Evolutionary conservation across 2,113 vertebrate genomes (phyloP).

Genomic region (Sylvia atricapilla): DNA sequence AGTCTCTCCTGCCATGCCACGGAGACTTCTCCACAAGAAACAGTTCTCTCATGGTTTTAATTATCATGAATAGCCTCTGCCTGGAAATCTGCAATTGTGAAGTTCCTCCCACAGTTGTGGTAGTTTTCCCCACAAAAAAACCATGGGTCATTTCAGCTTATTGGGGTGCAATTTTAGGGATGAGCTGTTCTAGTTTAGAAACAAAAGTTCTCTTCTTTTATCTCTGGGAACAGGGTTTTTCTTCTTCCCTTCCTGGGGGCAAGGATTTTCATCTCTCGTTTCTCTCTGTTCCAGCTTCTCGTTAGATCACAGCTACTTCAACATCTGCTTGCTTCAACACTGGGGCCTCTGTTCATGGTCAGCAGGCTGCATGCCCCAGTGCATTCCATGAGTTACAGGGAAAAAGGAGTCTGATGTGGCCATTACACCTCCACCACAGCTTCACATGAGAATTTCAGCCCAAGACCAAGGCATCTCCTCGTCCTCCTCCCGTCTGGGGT

Average conservation of each 20-base stretch:
- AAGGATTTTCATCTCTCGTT: not conserved
- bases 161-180: not conserved
- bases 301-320: not conserved
- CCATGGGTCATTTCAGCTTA: not conserved
- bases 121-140: not conserved
- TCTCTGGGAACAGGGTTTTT: not conserved
- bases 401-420: not conserved
- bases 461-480: not conserved
- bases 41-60: not conserved
- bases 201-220: not conserved
- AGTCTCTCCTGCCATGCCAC: not conserved
- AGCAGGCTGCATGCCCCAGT: not conserved
- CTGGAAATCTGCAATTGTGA: not conserved
- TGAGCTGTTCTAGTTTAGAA: not conserved
- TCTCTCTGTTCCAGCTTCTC: not conserved
- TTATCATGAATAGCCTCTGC: not conserved
- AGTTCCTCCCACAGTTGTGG: not conserved
- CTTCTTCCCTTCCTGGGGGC: not conserved
- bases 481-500: not conserved
- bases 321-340: not conserved
- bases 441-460: not conserved
- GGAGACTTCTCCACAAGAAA: not conserved
- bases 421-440: not conserved
- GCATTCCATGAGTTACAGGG: not conserved
- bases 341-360: not conserved